Percentiles rank a stretch among this genome's conserved stretches.
phyloP scores from a whole-genome alignment of 2,888 invertebrate genomes.

The Timema cristinae region DNA sequence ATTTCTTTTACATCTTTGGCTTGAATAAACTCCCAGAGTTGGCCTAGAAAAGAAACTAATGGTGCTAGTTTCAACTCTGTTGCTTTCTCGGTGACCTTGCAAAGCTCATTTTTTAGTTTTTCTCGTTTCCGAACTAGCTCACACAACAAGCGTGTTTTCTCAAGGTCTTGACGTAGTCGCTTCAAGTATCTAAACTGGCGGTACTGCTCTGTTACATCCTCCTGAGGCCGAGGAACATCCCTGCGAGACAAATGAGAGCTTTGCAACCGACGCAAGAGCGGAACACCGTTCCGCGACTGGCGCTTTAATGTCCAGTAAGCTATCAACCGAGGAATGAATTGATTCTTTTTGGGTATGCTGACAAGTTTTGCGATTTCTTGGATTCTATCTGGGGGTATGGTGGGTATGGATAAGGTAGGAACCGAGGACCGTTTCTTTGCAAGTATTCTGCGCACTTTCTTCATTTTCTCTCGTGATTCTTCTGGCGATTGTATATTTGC shows the following conservation, averaged over 20 bases:
- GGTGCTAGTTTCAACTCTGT: slow-evolving; percentile 79
- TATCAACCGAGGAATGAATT: slow-evolving; percentile 82
- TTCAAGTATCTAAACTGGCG: slow-evolving; percentile 40
- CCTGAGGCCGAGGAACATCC: slow-evolving; percentile 38
- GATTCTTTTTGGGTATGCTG: slow-evolving; percentile 68
- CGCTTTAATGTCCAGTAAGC: slow-evolving; percentile 98
- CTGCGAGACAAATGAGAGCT: slow-evolving; percentile 37
- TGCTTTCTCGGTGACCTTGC: slow-evolving; percentile 68
- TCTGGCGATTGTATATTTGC: slow-evolving; percentile 40
- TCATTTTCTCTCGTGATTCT: slow-evolving; percentile 76
- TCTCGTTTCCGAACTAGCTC: slow-evolving; percentile 95
- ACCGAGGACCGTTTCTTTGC: slow-evolving; percentile 84
- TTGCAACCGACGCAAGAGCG: slow-evolving; percentile 80
- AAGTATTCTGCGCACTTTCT: slow-evolving; percentile 78
- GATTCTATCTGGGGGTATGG: slow-evolving; percentile 82
- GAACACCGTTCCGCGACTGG: slow-evolving; percentile 92
- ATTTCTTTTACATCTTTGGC: slow-evolving; percentile 80
- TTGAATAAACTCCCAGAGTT: slow-evolving; percentile 71
- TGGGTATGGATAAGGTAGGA: slow-evolving; percentile 90
- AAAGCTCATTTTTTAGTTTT: slow-evolving; percentile 84
- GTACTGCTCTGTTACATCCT: slow-evolving; percentile 22
- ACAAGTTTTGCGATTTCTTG: slow-evolving; percentile 82
- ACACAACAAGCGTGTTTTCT: slow-evolving; percentile 85
- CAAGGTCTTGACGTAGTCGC: slow-evolving; percentile 87
- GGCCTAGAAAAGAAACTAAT: slow-evolving; percentile 70